Percentiles rank a stretch among this genome's conserved stretches.
phyloP scores from a whole-genome alignment of 2,113 vertebrate genomes.

The Okapia johnstoni region DNA sequence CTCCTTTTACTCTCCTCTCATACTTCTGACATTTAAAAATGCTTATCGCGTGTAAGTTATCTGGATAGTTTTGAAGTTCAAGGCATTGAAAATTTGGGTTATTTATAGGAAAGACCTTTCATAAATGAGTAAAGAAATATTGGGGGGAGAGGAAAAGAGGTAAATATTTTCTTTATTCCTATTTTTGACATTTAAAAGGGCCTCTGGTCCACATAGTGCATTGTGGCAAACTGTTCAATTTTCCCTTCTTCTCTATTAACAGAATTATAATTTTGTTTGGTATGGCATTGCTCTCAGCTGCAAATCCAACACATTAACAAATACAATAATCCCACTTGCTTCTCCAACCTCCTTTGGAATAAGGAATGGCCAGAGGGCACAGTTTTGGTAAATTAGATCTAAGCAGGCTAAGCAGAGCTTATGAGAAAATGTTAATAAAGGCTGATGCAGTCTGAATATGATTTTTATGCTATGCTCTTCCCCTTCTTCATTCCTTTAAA shows the following conservation, averaged over 20 bases:
- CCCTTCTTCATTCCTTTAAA: background rate
- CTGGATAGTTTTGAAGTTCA: background rate
- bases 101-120: background rate
- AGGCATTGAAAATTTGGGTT: background rate
- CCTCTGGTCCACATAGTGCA: background rate
- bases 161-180: background rate
- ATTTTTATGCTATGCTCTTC: background rate
- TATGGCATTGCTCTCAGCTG: background rate
- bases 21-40: background rate
- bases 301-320: background rate
- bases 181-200: background rate
- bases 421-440: background rate
- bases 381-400: background rate
- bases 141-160: background rate
- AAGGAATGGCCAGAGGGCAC: background rate
- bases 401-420: background rate
- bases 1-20: background rate
- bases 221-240: background rate
- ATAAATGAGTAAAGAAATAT: background rate
- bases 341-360: background rate
- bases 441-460: background rate
- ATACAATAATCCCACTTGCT: background rate
- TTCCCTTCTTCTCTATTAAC: background rate
- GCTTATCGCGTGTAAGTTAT: background rate
- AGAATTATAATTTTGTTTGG: background rate